Conservation (phyloP, 2,888 invertebrate species). For the Cotesia congregata region DNA sequence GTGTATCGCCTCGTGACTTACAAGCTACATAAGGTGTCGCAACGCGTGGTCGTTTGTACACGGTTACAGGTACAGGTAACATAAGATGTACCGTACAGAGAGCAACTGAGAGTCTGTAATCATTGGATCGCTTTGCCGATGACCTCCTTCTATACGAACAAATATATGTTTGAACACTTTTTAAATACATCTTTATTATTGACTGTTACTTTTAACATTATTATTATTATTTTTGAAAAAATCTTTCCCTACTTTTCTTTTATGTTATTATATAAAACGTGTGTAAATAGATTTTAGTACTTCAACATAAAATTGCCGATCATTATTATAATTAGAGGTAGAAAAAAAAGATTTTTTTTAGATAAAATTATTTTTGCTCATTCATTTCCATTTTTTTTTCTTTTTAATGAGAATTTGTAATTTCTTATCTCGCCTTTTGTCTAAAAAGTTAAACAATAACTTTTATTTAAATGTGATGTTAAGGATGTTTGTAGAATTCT, state of each 20-base stretch:
- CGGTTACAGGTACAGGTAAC: background rate
- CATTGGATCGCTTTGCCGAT: background rate
- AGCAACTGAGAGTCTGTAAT: background rate
- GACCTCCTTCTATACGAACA: background rate
- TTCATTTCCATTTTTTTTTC: background rate
- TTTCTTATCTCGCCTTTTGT: background rate
- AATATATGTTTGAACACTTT: background rate
- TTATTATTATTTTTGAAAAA: background rate
- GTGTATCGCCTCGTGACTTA: slow-evolving; percentile 38
- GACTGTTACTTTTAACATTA: slow-evolving; percentile 4
- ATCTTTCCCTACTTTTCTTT: background rate
- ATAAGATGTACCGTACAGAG: background rate
- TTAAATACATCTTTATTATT: background rate
- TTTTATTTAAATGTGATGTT: background rate
- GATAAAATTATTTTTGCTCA: background rate
- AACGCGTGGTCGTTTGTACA: slow-evolving; percentile 24
- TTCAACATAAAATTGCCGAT: background rate
- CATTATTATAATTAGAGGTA: background rate
- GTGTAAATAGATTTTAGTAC: background rate
- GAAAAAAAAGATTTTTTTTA: background rate
- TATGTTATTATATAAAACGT: background rate
- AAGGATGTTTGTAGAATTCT: background rate
- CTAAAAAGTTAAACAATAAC: background rate
- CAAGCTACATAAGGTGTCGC: slow-evolving; percentile 39
- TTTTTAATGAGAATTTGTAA: background rate